A percentile compares a stretch with the other conserved stretches of the same genome.
Evolutionary conservation across 92 coral and sea anemone species (phyloP).

Genomic region (Paragorgia papillata): DNA sequence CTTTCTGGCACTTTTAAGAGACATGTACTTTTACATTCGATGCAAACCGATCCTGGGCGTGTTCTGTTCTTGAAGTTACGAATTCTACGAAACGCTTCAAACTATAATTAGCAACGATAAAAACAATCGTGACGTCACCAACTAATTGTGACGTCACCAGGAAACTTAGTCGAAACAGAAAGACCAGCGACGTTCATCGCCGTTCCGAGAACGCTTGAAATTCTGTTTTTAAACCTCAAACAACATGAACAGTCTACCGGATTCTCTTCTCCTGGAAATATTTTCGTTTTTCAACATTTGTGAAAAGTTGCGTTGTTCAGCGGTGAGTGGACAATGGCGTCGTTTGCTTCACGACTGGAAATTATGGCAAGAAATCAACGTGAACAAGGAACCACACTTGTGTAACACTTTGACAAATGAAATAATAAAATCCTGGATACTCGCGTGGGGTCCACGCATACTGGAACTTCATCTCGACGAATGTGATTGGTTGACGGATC

Average conservation of each 20-base stretch:
- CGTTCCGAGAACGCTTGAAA: no score
- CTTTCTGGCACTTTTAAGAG: no score
- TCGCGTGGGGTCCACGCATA: constrained; percentile 68
- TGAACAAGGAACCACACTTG: constrained; percentile 58
- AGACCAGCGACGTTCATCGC: no score
- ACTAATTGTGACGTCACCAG: constrained; percentile 10
- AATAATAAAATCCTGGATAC: constrained; percentile 66
- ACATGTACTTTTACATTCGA: no score
- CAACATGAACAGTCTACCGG: constrained; percentile 66
- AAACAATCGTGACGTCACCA: neutral
- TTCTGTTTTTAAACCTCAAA: neutral
- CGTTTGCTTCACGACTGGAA: constrained; percentile 76
- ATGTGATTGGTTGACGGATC: constrained; percentile 77
- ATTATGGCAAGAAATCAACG: constrained; percentile 73
- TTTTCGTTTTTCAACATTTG: constrained; percentile 62
- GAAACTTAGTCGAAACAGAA: constrained; percentile 13
- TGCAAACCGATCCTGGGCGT: no score
- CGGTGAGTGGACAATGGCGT: constrained; percentile 81
- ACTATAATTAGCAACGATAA: constrained; percentile 1
- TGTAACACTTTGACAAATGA: constrained; percentile 47
- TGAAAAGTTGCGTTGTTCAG: constrained; percentile 64
- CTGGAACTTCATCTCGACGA: constrained; percentile 60
- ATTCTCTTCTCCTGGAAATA: constrained; percentile 63
- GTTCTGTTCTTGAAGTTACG: no score
- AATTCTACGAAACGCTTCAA: no score